Conservation (phyloP, 1,140 invertebrate genomes). For the Arctopsyche grandis region DNA sequence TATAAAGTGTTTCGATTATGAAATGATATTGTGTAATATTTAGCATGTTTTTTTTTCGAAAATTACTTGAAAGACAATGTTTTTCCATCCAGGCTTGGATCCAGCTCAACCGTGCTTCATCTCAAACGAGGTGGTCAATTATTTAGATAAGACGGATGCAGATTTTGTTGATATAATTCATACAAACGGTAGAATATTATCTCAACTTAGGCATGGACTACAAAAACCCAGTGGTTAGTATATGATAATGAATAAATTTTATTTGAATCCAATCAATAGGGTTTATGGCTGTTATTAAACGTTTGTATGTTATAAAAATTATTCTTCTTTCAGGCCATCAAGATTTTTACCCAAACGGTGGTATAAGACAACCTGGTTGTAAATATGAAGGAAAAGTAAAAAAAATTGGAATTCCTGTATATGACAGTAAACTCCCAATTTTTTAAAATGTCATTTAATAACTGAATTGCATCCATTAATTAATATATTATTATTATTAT, state of each 20-base stretch:
- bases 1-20: too few species aligned
- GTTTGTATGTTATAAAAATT: too few species aligned
- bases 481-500: background rate
- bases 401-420: slow-evolving; percentile 59
- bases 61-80: too few species aligned
- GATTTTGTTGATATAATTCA: slow-evolving; percentile 75
- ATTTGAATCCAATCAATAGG: too few species aligned
- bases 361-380: slow-evolving; percentile 70
- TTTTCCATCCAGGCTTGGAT: slow-evolving; percentile 66
- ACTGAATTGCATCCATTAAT: background rate
- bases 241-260: background rate
- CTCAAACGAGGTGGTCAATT: slow-evolving; percentile 60
- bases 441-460: background rate
- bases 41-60: too few species aligned
- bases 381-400: slow-evolving; percentile 51
- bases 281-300: too few species aligned
- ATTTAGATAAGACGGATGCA: slow-evolving; percentile 70
- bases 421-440: slow-evolving; percentile 57
- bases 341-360: slow-evolving; percentile 78
- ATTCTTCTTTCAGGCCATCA: slow-evolving; percentile 67
- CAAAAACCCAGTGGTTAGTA: slow-evolving; percentile 65
- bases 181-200: slow-evolving; percentile 67
- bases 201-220: slow-evolving; percentile 66
- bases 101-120: slow-evolving; percentile 74
- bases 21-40: too few species aligned